Evolutionary conservation across 2,797 vertebrate species (phyloP), one percentile per base, ranked within the genome.

Genomic region (Melanotaenia maccullochi): DNA sequence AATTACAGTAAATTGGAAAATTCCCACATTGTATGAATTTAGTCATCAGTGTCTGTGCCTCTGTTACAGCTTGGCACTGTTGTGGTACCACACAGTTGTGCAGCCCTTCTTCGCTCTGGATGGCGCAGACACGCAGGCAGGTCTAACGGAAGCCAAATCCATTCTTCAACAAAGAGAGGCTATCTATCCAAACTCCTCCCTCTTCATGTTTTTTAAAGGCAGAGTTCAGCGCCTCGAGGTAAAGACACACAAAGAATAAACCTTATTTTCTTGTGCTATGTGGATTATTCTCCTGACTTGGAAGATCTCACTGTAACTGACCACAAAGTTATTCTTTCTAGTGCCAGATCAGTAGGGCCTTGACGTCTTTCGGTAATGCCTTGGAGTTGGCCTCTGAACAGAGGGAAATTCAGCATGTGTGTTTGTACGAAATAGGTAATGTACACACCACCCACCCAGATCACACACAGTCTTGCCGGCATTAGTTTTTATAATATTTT

Each of bases 81-180:
- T 99, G 86, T 99, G 98, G 98, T 99, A 99, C 89, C 98, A 99
- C 84, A 99, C 98, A 0, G 98, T 99, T 35, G 98, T 99, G 78
- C 97, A 97, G 80, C 98, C 98, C 0, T 99, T 99, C 90, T 99
- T 99, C 73, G 97, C 98, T 71, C 94, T 99, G 90, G 97, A 99
- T 24, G 97, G 97, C 78, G 93, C 95, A 0, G 97, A 99, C 90
- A 97, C 95, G 54, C 95, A 93, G 77, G 93, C 94, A 0, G 97
- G 98, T 60, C 90, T 99, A 71, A 90, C 93, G 61, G 98, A 99
- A 87, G 98, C 98, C 8, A 98, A 98, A 88, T 95, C 96, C 76
- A 99, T 99, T 81, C 97, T 99, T 62, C 95, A 93, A 42, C 96
- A 94, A 76, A 96, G 97, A 78, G 97, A 97, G 89, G 91, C 97